These are phyloP conservation scores for Nasonia giraulti DNA, from an alignment of 1,140 invertebrate species.

Conservation along the genomic window DNA sequence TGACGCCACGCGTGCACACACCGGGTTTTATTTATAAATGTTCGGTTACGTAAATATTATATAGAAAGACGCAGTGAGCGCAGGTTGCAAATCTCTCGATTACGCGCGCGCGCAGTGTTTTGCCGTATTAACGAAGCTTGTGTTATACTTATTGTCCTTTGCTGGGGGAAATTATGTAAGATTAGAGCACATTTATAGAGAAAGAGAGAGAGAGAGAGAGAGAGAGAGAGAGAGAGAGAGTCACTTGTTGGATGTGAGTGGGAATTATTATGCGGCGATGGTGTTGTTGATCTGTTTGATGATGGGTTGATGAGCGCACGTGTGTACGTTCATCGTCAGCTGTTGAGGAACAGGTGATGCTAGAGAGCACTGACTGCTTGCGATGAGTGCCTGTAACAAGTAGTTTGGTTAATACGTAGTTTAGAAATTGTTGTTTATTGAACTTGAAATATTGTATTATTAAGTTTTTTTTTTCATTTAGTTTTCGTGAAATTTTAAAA, in stretches of 20 bases:
- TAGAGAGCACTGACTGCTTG: neutral
- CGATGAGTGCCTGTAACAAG: too few species aligned
- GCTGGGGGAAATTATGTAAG: neutral
- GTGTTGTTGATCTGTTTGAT: too few species aligned
- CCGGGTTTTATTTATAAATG: neutral
- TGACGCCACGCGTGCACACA: neutral
- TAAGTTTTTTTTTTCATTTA: too few species aligned
- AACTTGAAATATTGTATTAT: too few species aligned
- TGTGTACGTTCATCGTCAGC: neutral
- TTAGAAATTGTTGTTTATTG: too few species aligned
- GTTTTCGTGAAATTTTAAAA: too few species aligned
- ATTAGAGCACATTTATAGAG: neutral
- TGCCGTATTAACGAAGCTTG: too few species aligned
- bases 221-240: too few species aligned
- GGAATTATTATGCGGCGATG: too few species aligned
- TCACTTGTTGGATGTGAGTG: too few species aligned
- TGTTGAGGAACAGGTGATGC: neutral
- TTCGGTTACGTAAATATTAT: neutral
- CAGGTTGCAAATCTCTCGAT: neutral
- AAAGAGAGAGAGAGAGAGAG: too few species aligned
- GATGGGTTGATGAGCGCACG: neutral
- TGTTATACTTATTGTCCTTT: neutral
- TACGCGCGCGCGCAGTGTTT: neutral
- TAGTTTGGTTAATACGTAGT: too few species aligned
- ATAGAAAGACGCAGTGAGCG: neutral